Percentiles rank a stretch among this genome's conserved stretches.
phyloP scores from a whole-genome alignment of 1,140 invertebrate species.

The Drosophila arawakana region DNA sequence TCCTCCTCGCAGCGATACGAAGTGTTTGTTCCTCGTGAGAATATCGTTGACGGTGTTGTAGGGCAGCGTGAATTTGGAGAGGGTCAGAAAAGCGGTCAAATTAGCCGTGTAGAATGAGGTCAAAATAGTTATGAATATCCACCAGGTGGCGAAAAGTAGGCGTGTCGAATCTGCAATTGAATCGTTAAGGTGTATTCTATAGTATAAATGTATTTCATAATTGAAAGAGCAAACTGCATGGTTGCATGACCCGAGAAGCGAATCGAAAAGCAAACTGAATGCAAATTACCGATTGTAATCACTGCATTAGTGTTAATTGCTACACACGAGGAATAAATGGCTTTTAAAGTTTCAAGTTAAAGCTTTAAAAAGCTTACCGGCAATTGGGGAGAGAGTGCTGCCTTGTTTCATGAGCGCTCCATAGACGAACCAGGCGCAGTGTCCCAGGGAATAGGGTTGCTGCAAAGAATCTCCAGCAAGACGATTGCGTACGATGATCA shows the following conservation, averaged over 20 bases:
- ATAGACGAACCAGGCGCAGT: constrained; percentile 94
- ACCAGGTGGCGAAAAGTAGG: constrained; percentile 95
- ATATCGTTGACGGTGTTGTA: constrained; percentile 90
- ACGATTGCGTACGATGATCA: constrained; percentile 88
- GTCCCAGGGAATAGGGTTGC: constrained; percentile 87
- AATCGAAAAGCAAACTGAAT: constrained; percentile 4
- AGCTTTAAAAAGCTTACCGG: constrained; percentile 86
- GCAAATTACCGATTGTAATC: constrained; percentile 62
- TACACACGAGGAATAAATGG: neutral
- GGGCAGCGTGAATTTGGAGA: constrained; percentile 92
- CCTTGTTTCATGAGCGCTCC: constrained; percentile 95
- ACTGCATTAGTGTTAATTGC: constrained; percentile 61
- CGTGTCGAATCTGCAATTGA: constrained; percentile 89
- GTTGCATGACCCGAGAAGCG: constrained; percentile 48
- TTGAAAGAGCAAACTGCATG: constrained; percentile 64
- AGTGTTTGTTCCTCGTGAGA: constrained; percentile 87
- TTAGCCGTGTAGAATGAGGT: constrained; percentile 97
- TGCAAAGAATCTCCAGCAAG: constrained; percentile 86
- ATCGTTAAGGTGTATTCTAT: constrained; percentile 1
- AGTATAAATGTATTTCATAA: constrained; percentile 36
- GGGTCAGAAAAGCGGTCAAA: constrained; percentile 93
- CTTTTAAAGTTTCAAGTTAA: neutral
- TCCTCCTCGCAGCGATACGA: constrained; percentile 88
- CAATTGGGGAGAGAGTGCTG: constrained; percentile 90
- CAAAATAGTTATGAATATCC: constrained; percentile 94